phyloP scores from a whole-genome alignment of 2,888 invertebrate genomes.

The Acleris laterana region DNA sequence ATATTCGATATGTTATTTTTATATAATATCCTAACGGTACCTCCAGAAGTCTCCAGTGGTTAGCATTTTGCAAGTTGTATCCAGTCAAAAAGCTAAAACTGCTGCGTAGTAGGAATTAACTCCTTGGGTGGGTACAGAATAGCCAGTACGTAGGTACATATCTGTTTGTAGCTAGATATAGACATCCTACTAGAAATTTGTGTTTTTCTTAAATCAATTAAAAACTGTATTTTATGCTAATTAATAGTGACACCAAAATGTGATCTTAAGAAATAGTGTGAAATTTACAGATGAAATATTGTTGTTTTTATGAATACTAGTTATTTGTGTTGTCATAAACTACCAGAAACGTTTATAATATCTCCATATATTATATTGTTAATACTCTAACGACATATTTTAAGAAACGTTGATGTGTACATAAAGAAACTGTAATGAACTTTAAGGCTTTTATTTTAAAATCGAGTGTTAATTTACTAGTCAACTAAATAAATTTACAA shows the following conservation, averaged over 20 bases:
- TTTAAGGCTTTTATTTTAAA: constrained; percentile 48
- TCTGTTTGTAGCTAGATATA: constrained; percentile 17
- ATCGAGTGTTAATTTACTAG: not conserved
- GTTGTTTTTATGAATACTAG: constrained; percentile 40
- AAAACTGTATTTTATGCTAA: constrained; percentile 7
- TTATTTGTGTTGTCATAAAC: constrained; percentile 38
- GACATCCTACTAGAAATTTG: constrained; percentile 6
- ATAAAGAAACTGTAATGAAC: constrained; percentile 61
- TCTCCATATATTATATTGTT: constrained; percentile 44
- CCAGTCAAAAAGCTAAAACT: too few relatives aligned
- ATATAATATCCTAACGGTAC: too few relatives aligned
- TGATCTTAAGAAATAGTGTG: constrained; percentile 19
- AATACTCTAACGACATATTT: constrained; percentile 52
- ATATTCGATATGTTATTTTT: too few relatives aligned
- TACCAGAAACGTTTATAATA: constrained; percentile 37
- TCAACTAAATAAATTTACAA: too few relatives aligned
- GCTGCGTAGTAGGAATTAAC: too few relatives aligned
- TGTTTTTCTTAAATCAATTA: not conserved
- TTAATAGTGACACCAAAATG: constrained; percentile 22
- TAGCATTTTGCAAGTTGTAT: too few relatives aligned
- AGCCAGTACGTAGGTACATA: constrained; percentile 15
- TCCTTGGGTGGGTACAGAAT: constrained; percentile 4
- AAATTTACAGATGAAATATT: constrained; percentile 33
- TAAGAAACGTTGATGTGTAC: constrained; percentile 74
- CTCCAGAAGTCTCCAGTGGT: too few relatives aligned